These are phyloP conservation scores for Amphilophus citrinellus DNA, from an alignment of 2,113 vertebrate genomes.

Conservation along the genomic window DNA sequence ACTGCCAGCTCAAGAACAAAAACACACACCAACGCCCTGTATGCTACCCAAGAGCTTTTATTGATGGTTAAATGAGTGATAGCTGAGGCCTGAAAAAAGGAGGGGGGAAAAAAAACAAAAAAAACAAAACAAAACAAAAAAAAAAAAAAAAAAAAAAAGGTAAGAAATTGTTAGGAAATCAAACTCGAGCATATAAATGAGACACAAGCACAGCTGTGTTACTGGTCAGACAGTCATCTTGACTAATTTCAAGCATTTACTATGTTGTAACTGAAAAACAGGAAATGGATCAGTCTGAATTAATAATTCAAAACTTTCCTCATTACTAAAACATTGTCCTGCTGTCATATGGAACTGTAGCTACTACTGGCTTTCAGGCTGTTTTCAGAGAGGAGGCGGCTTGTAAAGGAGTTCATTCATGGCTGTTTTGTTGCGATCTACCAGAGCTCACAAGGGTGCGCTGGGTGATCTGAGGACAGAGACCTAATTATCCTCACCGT, in stretches of 20 bases:
- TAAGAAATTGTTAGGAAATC: not conserved
- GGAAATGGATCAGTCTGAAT: constrained; percentile 65
- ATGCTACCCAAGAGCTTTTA: constrained; percentile 62
- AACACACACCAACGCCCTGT: not conserved
- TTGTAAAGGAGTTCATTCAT: constrained; percentile 11
- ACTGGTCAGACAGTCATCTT: constrained; percentile 37
- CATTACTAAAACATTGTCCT: constrained; percentile 71
- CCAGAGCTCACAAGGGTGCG: constrained; percentile 2
- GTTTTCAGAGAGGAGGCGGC: not conserved
- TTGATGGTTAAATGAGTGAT: constrained; percentile 43
- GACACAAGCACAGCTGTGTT: not conserved
- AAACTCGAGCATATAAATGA: not conserved
- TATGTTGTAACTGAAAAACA: constrained; percentile 58
- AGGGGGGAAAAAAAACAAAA: not conserved
- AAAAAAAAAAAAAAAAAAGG: not conserved
- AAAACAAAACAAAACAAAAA: not conserved
- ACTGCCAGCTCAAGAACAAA: constrained; percentile 16
- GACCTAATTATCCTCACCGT: constrained; percentile 44
- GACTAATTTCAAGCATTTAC: constrained; percentile 27
- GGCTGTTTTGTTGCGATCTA: constrained; percentile 19
- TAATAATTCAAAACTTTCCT: constrained; percentile 68
- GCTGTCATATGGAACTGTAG: constrained; percentile 58
- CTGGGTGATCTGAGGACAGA: constrained; percentile 20
- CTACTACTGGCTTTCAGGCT: constrained; percentile 17
- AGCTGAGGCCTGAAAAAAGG: constrained; percentile 21